Evolutionary conservation across 2,888 invertebrate genomes (phyloP).

Genomic region (Polydesmus complanatus): DNA sequence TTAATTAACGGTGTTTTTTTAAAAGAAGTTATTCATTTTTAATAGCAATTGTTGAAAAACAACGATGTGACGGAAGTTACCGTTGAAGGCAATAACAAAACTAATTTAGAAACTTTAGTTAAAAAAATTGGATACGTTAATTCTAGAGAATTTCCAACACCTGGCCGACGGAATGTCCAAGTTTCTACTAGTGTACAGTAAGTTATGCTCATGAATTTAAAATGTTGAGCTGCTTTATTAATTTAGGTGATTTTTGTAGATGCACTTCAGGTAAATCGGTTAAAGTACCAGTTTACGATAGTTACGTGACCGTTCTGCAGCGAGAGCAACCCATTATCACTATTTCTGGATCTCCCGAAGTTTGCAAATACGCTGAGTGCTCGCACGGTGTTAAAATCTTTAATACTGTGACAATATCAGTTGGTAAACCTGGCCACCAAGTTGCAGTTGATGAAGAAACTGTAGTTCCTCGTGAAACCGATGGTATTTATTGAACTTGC

Average conservation of each 20-base stretch:
- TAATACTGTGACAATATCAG: constrained; percentile 59
- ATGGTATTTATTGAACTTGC: constrained; percentile 1
- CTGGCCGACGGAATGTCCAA: constrained; percentile 75
- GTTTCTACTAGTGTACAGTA: constrained; percentile 64
- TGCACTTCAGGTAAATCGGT: constrained; percentile 61
- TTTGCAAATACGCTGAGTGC: constrained; percentile 74
- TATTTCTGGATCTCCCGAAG: constrained; percentile 65
- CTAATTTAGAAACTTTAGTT: constrained; percentile 72
- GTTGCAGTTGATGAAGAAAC: constrained; percentile 21
- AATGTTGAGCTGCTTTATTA: no score
- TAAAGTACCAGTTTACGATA: constrained; percentile 59
- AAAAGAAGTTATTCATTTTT: neutral
- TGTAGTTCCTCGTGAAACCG: constrained; percentile 1
- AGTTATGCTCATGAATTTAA: no score
- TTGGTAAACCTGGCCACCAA: constrained; percentile 23
- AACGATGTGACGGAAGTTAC: constrained; percentile 69
- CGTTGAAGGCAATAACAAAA: constrained; percentile 78
- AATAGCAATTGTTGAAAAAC: constrained; percentile 19
- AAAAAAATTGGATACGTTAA: constrained; percentile 84
- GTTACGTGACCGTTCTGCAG: constrained; percentile 74
- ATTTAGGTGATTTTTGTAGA: constrained; percentile 31
- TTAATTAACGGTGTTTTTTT: neutral
- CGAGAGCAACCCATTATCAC: constrained; percentile 72
- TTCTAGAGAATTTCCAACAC: constrained; percentile 81
- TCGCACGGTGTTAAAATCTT: constrained; percentile 74